These are phyloP conservation scores for Caenorhabditis sp. DNA, from an alignment of 2,888 invertebrate genomes.

Conservation along the genomic window DNA sequence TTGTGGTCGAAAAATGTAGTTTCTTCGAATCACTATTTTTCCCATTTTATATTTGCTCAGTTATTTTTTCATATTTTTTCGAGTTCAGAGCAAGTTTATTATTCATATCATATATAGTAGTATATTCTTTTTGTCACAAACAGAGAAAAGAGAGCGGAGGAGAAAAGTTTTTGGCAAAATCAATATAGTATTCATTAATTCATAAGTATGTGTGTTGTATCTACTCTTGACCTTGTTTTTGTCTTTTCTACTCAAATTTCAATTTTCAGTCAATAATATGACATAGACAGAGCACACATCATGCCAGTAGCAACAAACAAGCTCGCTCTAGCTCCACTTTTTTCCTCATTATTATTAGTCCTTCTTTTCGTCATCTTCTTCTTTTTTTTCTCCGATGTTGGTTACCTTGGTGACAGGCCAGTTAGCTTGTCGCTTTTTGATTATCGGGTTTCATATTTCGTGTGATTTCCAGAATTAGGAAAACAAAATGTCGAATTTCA, in stretches of 20 bases:
- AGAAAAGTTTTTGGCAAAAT: neutral
- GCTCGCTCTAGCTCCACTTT: neutral
- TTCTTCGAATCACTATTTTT: too few species aligned
- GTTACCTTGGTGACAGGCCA: conserved; percentile 1
- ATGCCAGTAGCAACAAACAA: neutral
- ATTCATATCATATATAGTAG: too few species aligned
- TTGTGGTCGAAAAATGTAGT: too few species aligned
- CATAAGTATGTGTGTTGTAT: neutral
- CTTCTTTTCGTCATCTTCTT: neutral
- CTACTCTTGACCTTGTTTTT: neutral
- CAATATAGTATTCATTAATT: neutral
- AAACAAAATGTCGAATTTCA: conserved; percentile 9
- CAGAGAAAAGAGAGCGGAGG: too few species aligned
- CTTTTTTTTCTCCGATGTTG: neutral
- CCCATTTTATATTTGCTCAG: too few species aligned
- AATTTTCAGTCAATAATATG: neutral
- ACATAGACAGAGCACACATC: neutral
- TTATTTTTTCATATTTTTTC: too few species aligned
- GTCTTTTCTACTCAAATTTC: neutral
- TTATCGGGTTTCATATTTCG: neutral
- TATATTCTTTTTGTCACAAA: too few species aligned
- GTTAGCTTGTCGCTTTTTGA: neutral
- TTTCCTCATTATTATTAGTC: neutral
- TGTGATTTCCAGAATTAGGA: neutral
- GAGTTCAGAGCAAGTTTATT: too few species aligned